A percentile compares a stretch with the other conserved stretches of the same genome.
These are phyloP conservation scores for Oikopleura albicans DNA, from an alignment of 23 tunicate genomes.

Conservation along the genomic window DNA sequence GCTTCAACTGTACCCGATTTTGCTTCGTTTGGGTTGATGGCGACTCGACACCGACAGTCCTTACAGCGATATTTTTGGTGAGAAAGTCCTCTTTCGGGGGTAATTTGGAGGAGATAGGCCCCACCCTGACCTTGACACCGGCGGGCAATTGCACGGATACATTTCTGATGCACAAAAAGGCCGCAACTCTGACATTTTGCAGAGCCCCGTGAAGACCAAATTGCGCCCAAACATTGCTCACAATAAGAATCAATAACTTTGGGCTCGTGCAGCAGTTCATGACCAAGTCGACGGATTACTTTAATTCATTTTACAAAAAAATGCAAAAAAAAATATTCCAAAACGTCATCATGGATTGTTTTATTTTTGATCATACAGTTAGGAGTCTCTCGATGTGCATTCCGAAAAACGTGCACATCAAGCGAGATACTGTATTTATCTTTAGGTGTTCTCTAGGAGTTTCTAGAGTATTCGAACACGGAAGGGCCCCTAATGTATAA, in stretches of 20 bases:
- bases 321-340: too few species aligned
- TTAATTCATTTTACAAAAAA: too few species aligned
- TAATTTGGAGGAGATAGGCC: background rate
- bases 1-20: background rate
- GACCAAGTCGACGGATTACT: background rate
- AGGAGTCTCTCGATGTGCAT: too few species aligned
- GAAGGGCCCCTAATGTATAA: too few species aligned
- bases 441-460: too few species aligned
- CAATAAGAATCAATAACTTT: background rate
- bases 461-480: too few species aligned
- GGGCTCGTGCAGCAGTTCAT: background rate
- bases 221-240: background rate
- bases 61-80: background rate
- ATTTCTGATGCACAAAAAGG: background rate
- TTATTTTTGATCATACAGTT: too few species aligned
- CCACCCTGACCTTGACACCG: conserved; percentile 11
- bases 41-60: background rate
- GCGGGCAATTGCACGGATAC: background rate
- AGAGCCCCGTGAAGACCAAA: background rate
- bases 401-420: too few species aligned
- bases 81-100: background rate
- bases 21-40: background rate
- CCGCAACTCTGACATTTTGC: background rate
- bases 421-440: too few species aligned
- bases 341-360: too few species aligned